Evolutionary conservation across 2,888 invertebrate genomes (phyloP).

Genomic region (Lumbricus terrestris): DNA sequence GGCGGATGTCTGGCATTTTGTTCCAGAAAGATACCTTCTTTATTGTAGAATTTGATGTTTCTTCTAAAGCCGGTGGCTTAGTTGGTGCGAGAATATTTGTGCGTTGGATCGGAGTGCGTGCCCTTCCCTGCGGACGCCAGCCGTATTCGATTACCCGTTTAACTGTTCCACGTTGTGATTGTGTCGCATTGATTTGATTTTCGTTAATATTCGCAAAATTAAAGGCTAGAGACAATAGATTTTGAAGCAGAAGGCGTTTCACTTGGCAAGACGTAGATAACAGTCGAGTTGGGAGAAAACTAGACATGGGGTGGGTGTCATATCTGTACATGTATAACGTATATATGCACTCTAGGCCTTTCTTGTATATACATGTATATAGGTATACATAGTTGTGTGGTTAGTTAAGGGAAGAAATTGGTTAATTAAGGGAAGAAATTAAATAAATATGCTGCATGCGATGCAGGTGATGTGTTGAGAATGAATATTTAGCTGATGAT

Average conservation of each 20-base stretch:
- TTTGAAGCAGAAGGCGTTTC: not conserved
- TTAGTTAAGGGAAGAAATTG: no score
- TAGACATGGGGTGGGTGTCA: not conserved
- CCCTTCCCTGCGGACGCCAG: not conserved
- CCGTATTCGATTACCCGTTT: not conserved
- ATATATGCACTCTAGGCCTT: not conserved
- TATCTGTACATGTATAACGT: not conserved
- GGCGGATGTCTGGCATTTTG: not conserved
- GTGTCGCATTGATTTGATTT: not conserved
- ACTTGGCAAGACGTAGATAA: not conserved
- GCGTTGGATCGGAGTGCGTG: not conserved
- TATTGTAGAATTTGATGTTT: not conserved
- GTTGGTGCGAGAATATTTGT: not conserved
- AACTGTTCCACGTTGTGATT: not conserved
- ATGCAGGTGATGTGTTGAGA: not conserved
- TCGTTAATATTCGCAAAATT: not conserved
- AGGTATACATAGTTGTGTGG: no score
- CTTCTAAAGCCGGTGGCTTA: not conserved
- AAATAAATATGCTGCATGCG: not conserved
- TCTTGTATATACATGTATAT: not conserved
- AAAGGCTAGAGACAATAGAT: not conserved
- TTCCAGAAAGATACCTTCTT: not conserved
- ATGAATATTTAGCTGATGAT: not conserved
- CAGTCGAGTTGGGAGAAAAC: not conserved
- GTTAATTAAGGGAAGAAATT: not conserved